Conservation (phyloP, 2,797 vertebrate species). For the Pseudochirops cupreus region DNA sequence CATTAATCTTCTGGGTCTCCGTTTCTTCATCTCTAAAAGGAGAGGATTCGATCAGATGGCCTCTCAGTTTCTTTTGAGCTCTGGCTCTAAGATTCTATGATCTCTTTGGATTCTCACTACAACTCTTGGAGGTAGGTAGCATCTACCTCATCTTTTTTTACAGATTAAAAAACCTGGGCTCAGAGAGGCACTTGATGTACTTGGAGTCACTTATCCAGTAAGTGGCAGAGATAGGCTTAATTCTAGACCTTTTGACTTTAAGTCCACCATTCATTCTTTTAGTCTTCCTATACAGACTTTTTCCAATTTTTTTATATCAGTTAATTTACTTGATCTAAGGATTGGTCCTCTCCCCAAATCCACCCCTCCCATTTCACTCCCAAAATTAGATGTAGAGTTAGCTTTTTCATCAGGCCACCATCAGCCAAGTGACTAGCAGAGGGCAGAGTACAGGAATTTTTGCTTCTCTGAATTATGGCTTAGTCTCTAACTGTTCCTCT, state of each 20-base stretch:
- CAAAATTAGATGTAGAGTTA: background rate
- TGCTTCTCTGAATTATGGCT: background rate
- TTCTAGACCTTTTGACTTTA: background rate
- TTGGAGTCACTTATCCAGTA: background rate
- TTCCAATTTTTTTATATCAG: background rate
- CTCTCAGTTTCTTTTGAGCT: background rate
- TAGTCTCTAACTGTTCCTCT: background rate
- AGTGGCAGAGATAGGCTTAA: background rate
- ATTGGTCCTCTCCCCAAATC: background rate
- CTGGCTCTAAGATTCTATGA: background rate
- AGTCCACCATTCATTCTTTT: background rate
- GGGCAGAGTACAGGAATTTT: background rate
- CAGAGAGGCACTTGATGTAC: background rate
- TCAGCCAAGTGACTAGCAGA: background rate
- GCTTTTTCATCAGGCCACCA: background rate
- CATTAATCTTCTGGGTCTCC: background rate
- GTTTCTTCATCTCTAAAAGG: background rate
- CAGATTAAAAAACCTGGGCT: background rate
- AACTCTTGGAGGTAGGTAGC: background rate
- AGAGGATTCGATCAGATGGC: background rate
- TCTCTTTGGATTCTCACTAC: background rate
- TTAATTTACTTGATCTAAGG: background rate
- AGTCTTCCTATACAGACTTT: background rate
- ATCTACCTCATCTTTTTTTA: background rate
- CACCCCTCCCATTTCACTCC: background rate